Evolutionary conservation across 2,888 invertebrate genomes (phyloP).

Genomic region (Panzeria rudis): DNA sequence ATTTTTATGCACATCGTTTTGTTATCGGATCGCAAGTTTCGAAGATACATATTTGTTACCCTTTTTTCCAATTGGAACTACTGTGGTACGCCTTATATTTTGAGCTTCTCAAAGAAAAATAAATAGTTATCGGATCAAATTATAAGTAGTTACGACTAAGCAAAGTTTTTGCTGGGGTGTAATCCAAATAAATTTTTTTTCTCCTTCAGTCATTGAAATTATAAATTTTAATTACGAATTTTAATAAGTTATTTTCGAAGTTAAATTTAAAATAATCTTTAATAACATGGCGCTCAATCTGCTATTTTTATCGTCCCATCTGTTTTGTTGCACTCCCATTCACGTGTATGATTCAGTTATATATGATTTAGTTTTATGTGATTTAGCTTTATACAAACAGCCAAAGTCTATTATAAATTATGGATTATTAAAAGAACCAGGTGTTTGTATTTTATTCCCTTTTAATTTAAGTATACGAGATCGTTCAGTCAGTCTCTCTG

Average conservation of each 20-base stretch:
- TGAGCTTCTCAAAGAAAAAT: no score
- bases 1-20: no score
- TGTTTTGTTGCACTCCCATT: conserved; percentile 4
- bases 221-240: background rate
- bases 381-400: conserved; percentile 13
- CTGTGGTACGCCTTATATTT: no score
- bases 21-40: no score
- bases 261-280: background rate
- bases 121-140: no score
- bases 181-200: no score
- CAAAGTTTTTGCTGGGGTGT: no score
- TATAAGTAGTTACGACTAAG: no score
- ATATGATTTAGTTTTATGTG: background rate
- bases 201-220: background rate
- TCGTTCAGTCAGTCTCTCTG: background rate
- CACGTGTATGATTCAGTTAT: conserved; percentile 16
- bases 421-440: conserved; percentile 67
- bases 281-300: background rate
- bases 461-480: background rate
- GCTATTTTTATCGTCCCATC: conserved; percentile 37
- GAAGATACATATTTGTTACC: no score
- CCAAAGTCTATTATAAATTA: conserved; percentile 59
- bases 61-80: no score
- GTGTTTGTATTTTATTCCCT: conserved; percentile 59
- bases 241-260: background rate